phyloP scores from a whole-genome alignment of 1,140 invertebrate genomes.

The Drosophila yakuba region DNA sequence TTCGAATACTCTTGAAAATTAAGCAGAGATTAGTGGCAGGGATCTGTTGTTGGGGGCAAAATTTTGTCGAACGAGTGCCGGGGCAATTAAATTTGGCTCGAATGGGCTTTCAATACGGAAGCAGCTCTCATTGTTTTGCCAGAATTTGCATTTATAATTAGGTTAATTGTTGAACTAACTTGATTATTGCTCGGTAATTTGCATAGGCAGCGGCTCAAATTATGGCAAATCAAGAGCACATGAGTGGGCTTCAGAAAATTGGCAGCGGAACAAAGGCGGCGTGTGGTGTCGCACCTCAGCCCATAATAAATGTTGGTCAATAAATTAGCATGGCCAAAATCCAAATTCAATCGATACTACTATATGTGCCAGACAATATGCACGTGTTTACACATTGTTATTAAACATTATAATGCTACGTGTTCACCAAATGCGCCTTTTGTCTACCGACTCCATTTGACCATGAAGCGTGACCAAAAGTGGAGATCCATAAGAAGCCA shows the following conservation, averaged over 20 bases:
- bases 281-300: constrained; percentile 3
- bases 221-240: constrained; percentile 62
- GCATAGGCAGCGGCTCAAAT: constrained; percentile 67
- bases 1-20: constrained; percentile 52
- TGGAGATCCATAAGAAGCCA: constrained; percentile 23
- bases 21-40: constrained; percentile 14
- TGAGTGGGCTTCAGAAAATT: constrained; percentile 33
- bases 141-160: constrained; percentile 81
- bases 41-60: background rate
- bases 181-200: constrained; percentile 73
- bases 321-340: constrained; percentile 57
- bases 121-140: constrained; percentile 64
- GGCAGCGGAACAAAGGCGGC: constrained; percentile 3
- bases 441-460: constrained; percentile 29
- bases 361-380: constrained; percentile 38
- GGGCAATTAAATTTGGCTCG: constrained; percentile 60
- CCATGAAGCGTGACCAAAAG: constrained; percentile 40
- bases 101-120: constrained; percentile 44
- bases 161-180: constrained; percentile 77
- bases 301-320: constrained; percentile 43
- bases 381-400: constrained; percentile 47
- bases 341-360: constrained; percentile 34
- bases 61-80: constrained; percentile 16
- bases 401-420: constrained; percentile 13
- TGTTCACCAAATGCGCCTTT: constrained; percentile 25